Evolutionary conservation across 1,140 invertebrate species (phyloP).

Genomic region (Megathymus violae): DNA sequence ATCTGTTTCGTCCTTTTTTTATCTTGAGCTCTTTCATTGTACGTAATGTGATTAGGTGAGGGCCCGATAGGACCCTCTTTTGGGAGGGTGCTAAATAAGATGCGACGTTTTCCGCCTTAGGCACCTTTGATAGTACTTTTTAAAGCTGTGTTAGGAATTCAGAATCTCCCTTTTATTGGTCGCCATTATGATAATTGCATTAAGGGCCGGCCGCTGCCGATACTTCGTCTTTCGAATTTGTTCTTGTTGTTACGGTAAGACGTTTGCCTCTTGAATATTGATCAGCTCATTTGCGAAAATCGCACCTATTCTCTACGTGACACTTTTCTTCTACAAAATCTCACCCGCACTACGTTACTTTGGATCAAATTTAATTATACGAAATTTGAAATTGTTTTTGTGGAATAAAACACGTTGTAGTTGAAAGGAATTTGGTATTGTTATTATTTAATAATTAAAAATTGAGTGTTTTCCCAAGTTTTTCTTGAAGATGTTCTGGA

Average conservation of each 20-base stretch:
- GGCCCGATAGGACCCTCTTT: conserved; percentile 60
- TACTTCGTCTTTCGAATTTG: conserved; percentile 80
- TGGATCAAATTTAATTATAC: conserved; percentile 53
- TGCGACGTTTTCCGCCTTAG: conserved; percentile 78
- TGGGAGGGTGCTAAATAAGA: conserved; percentile 77
- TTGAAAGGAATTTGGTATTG: background rate
- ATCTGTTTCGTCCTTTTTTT: conserved; percentile 77
- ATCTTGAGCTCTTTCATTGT: conserved; percentile 72
- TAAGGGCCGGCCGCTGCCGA: conserved; percentile 75
- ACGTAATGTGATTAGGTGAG: conserved; percentile 77
- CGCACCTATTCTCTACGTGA: conserved; percentile 78
- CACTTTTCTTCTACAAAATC: conserved; percentile 61
- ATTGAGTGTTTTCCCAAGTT: too few species aligned
- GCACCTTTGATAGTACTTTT: conserved; percentile 81
- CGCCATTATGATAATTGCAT: conserved; percentile 82
- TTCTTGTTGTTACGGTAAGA: conserved; percentile 76
- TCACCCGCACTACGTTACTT: conserved; percentile 52
- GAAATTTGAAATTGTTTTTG: conserved; percentile 60
- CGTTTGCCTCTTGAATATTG: conserved; percentile 78
- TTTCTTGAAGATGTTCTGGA: too few species aligned
- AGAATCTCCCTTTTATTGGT: conserved; percentile 78
- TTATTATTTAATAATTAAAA: background rate
- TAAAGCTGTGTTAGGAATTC: conserved; percentile 79
- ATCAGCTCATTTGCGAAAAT: conserved; percentile 79
- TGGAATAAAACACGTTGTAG: conserved; percentile 32